Evolutionary conservation across 2,113 vertebrate genomes (phyloP).

Genomic region (Diadophis punctatus): DNA sequence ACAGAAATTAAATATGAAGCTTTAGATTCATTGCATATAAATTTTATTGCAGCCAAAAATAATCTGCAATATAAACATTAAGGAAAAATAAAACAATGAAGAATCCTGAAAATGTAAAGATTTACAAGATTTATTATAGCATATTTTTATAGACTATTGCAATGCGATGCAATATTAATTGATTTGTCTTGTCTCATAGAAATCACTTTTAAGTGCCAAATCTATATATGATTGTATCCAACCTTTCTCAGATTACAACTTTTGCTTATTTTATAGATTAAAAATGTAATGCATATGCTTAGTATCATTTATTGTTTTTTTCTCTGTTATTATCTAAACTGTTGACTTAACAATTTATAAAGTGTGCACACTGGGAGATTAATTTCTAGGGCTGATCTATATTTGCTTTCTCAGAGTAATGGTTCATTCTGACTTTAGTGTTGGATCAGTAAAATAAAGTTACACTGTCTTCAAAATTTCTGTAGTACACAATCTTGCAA

Average conservation of each 20-base stretch:
- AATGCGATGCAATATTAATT: not conserved
- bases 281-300: not conserved
- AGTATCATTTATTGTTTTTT: not conserved
- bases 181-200: conserved; percentile 23
- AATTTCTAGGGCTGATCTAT: not conserved
- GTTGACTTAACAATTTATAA: not conserved
- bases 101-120: not conserved
- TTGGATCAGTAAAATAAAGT: not conserved
- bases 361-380: conserved; percentile 3
- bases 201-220: conserved; percentile 4
- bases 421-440: not conserved
- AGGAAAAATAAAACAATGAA: not conserved
- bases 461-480: not conserved
- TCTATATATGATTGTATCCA: not conserved
- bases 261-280: not conserved
- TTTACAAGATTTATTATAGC: not conserved
- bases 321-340: not conserved
- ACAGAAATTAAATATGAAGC: not conserved
- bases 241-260: not conserved
- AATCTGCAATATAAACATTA: not conserved
- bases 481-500: not conserved
- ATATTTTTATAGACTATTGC: not conserved
- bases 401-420: rapidly evolving
- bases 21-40: not conserved
- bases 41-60: not conserved